Evolutionary conservation across 2,888 invertebrate species (phyloP), one percentile per base, ranked within the genome.

Genomic region (Diloba caeruleocephala): DNA sequence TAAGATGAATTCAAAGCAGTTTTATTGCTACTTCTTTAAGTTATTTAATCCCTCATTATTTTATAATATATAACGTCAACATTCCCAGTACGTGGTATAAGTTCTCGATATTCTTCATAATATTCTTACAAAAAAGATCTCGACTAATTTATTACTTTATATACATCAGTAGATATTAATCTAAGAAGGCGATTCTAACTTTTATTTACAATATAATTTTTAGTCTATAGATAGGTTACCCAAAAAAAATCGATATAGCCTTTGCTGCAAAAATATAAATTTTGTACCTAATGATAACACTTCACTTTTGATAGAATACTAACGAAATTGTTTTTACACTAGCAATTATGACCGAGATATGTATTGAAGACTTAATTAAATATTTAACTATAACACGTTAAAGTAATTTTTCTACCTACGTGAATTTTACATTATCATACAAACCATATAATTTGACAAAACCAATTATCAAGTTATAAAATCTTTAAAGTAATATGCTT

Each of bases 121-220:
- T 58, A 66, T 52, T 62, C 57, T 71, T 77, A 79, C 62, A 72
- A 75, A 79, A 76, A 63, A 66, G 74, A 74, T 62, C 58, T 66
- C 55, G 71, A 68, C 71, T 79, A 76, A 71, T 74, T n/a, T 74
- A 74, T 78, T 74, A 79, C 63, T 76, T 72, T 78, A 85, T 85
- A 76, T 85, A 86, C 84, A 85, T 74, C 65, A 74, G 71, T 75
- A 76, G 77, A 73, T 80, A 75, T 78, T 79, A n/a, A 79, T 84
- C 89, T 90, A 90, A 85, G 89, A 91, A 91, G 91, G 91, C 91
- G 79, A 82, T 85, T 78, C 89, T 90, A 90, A 82, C 66, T 78
- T 79, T 73, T 82, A 79, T 86, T 75, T 84, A 81, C 83, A 84
- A 69, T 77, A 73, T 73, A 72, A 60, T 41, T 60, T 71, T 60